A percentile compares a stretch with the other conserved stretches of the same genome.
phyloP scores from a whole-genome alignment of 2,113 vertebrate species.

The Tupaia chinensis region DNA sequence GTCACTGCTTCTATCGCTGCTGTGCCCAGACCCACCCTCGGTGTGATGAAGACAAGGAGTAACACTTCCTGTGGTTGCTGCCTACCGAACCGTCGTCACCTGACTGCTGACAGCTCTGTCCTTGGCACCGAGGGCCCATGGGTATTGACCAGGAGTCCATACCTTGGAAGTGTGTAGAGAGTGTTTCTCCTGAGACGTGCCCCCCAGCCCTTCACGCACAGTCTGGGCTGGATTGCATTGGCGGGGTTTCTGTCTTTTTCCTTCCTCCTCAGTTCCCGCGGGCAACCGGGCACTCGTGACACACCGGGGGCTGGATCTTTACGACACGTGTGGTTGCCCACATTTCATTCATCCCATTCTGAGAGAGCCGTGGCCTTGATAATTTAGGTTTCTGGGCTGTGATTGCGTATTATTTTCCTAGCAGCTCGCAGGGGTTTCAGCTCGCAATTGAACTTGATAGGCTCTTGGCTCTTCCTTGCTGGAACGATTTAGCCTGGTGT shows the following conservation, averaged over 20 bases:
- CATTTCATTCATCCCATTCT: constrained; percentile 59
- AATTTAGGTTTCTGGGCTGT: constrained; percentile 75
- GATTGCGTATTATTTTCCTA: constrained; percentile 77
- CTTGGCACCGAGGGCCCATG: neutral
- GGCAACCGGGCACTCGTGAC: constrained; percentile 56
- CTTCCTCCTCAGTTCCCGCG: neutral
- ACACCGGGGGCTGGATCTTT: neutral
- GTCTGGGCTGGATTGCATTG: neutral
- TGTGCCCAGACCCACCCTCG: neutral
- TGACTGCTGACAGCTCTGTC: neutral
- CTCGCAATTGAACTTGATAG: constrained; percentile 80
- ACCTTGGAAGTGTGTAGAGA: neutral
- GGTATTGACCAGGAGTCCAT: neutral
- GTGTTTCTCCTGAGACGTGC: neutral
- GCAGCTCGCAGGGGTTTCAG: constrained; percentile 74
- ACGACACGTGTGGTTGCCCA: constrained; percentile 58
- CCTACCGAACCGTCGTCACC: neutral
- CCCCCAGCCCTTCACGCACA: neutral
- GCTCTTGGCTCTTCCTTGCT: constrained; percentile 54
- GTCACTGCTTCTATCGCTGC: neutral
- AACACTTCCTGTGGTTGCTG: neutral
- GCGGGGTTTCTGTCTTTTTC: neutral
- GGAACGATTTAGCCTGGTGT: constrained; percentile 68
- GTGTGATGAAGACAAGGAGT: neutral
- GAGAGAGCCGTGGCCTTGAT: constrained; percentile 64